Conservation (phyloP, 2,113 vertebrate species). For the Boulengeromyrus knoepffleri region DNA sequence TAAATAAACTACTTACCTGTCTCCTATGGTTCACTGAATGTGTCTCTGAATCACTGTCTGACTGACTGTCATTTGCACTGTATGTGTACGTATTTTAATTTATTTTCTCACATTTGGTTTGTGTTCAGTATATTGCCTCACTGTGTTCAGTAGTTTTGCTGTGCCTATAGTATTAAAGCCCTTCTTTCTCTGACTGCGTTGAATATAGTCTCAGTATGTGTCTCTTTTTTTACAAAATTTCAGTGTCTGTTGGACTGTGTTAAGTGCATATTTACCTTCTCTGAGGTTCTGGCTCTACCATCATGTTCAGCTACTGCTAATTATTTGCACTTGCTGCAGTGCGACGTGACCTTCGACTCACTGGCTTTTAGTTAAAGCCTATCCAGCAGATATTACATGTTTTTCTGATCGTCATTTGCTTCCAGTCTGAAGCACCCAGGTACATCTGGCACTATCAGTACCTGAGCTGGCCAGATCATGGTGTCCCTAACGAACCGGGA, state of each 20-base stretch:
- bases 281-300: background rate
- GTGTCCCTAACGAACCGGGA: conserved; percentile 75
- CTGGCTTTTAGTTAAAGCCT: background rate
- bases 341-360: background rate
- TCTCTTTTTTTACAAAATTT: background rate
- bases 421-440: conserved; percentile 60
- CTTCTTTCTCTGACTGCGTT: background rate
- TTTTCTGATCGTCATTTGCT: background rate
- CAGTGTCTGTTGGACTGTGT: background rate
- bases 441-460: conserved; percentile 81
- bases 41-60: background rate
- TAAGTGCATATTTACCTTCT: background rate
- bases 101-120: background rate
- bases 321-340: background rate
- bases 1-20: background rate
- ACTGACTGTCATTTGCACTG: background rate
- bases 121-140: background rate
- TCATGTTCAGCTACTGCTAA: background rate
- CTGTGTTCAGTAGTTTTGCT: background rate
- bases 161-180: background rate
- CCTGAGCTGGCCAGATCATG: conserved; percentile 80
- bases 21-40: background rate
- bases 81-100: background rate
- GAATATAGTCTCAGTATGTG: background rate
- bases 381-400: background rate